Conservation (phyloP, 64 coral and sea anemone genomes). For the Anthopleura sola region DNA sequence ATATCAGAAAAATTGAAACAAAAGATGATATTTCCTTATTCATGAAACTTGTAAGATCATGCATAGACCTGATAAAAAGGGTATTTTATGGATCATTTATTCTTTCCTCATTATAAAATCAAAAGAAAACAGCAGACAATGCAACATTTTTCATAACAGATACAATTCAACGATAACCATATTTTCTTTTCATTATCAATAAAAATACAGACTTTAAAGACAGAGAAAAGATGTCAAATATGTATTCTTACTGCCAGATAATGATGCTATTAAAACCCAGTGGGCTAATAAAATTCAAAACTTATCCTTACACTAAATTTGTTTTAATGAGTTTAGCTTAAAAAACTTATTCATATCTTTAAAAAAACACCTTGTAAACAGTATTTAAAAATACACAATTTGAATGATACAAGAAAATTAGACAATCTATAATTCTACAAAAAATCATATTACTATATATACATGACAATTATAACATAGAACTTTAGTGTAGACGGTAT, state of each 20-base stretch:
- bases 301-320: background rate
- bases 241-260: background rate
- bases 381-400: background rate
- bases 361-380: background rate
- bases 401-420: background rate
- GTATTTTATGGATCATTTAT: background rate
- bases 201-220: background rate
- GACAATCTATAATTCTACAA: background rate
- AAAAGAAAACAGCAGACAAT: background rate
- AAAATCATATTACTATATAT: background rate
- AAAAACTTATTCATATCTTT: background rate
- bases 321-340: background rate
- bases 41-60: background rate
- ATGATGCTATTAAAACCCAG: background rate
- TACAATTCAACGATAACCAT: background rate
- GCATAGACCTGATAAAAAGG: background rate
- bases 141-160: background rate
- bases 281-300: conserved; percentile 8
- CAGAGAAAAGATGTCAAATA: background rate
- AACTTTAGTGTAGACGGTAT: too few relatives aligned
- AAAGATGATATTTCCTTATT: background rate
- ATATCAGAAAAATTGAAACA: background rate
- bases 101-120: conserved; percentile 10
- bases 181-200: background rate
- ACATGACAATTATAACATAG: background rate